Conservation (phyloP, 2,888 invertebrate species). For the Escarpia spicata region DNA sequence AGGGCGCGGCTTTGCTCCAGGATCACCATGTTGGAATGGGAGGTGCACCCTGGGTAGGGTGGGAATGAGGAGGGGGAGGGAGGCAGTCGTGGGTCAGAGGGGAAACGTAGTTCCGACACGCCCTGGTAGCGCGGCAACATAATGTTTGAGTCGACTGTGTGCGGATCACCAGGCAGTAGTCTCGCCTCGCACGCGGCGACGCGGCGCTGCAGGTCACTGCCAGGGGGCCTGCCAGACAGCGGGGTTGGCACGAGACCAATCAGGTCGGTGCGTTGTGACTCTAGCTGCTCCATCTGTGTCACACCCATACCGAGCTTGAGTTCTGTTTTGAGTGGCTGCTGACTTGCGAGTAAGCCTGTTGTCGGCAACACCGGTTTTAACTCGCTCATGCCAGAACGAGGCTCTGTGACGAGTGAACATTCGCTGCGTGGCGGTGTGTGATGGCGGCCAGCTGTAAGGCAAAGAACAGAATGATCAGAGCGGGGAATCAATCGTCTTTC, state of each 20-base stretch:
- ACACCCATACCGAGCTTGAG: neutral
- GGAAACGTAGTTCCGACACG: slow-evolving; percentile 21
- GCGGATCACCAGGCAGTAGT: neutral
- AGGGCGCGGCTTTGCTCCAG: slow-evolving; percentile 32
- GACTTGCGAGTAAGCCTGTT: neutral
- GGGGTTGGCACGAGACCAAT: neutral
- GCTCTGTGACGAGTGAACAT: slow-evolving; percentile 13
- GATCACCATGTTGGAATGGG: slow-evolving; percentile 31
- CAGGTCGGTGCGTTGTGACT: slow-evolving; percentile 6
- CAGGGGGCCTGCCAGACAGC: neutral
- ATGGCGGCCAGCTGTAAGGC: neutral
- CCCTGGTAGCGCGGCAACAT: slow-evolving; percentile 30
- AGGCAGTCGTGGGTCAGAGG: slow-evolving; percentile 21
- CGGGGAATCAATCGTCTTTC: neutral
- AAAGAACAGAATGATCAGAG: neutral
- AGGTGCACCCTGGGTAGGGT: slow-evolving; percentile 23
- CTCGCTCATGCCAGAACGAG: slow-evolving; percentile 16
- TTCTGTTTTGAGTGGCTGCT: neutral
- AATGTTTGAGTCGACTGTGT: neutral
- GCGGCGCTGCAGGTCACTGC: neutral
- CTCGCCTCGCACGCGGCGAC: neutral
- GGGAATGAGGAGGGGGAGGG: slow-evolving; percentile 20
- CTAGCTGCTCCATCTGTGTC: neutral
- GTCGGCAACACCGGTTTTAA: neutral
- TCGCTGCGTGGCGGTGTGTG: slow-evolving; percentile 13